Evolutionary conservation across 2,888 invertebrate species (phyloP), one percentile per base, ranked within the genome.

Genomic region (Polydrusus tereticollis): DNA sequence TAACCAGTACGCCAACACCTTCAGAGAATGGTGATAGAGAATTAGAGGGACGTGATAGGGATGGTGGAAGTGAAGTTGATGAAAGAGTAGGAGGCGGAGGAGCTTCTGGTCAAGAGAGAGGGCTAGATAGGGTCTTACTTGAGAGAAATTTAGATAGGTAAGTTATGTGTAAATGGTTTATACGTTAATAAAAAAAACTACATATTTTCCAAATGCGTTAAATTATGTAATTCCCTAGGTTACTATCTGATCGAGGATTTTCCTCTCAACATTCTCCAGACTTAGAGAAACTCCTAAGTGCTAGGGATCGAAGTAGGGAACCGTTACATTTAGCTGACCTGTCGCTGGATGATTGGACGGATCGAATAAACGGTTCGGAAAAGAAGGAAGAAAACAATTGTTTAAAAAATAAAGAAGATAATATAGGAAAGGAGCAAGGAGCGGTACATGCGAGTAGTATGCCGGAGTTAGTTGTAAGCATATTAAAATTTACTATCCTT

Each of bases 71-170:
- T 23, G 66, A 64, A 18, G 16, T 18, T 10, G 57, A 43, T 18
- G 23, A 43, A n/a, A 67, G 58, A 23, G 26, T 47, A 2, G 71
- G 66, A n/a, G n/a, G n/a, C n/a, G 70, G 65, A 36, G 47, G 65
- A 36, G 26, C 45, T 29, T 43, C 12, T 3, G 60, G 21, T 2
- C 65, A 57, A 21, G 82, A 85, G 81, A 87, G 83, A 81, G 88
- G 92, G 77, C 82, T 93, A 80, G 91, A 93, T 82, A 87, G 93
- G 80, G 90, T 91, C 0, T 86, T 91, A 58, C 87, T 91, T 6
- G 92, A 92, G 80, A 87, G 91, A 78, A 92, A 92, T 82, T 86
- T 92, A 74, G 92, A 90, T 77, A 52, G 74, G 69, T 72, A 67
- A 38, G 68, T 68, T 21, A 7, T 21, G 3, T 14, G 12, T 55